phyloP scores from a whole-genome alignment of 2,797 vertebrate species.

The Aldrovandia affinis region DNA sequence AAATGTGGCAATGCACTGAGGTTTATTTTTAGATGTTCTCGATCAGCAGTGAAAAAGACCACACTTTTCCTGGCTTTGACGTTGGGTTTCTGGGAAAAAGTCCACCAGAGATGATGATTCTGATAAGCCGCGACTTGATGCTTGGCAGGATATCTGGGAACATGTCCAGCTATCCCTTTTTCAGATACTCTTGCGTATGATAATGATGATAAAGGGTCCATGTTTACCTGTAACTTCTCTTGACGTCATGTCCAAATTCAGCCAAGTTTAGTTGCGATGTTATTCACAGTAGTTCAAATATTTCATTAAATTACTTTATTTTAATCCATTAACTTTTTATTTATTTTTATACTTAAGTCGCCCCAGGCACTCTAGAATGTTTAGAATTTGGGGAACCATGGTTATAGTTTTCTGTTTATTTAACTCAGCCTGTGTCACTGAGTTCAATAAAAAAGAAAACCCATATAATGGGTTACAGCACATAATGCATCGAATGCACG shows the following conservation, averaged over 20 bases:
- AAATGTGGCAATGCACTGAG: not conserved
- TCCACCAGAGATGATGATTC: not conserved
- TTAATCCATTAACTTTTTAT: too few species aligned
- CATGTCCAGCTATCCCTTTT: conserved; percentile 35
- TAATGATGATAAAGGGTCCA: conserved; percentile 8
- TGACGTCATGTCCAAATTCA: conserved; percentile 38
- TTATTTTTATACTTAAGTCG: too few species aligned
- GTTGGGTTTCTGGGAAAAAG: conserved; percentile 15
- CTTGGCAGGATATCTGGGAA: conserved; percentile 31
- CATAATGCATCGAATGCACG: not conserved
- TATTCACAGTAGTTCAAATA: too few species aligned
- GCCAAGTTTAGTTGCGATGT: conserved; percentile 28
- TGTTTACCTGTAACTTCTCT: conserved; percentile 32
- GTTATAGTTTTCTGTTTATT: too few species aligned
- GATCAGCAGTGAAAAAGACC: not conserved
- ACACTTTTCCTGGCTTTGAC: not conserved
- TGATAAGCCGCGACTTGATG: conserved; percentile 17
- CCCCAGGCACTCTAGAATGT: too few species aligned
- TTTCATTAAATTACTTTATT: too few species aligned
- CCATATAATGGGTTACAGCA: not conserved
- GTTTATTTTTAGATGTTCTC: conserved; percentile 4
- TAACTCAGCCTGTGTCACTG: not conserved
- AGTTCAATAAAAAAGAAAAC: not conserved
- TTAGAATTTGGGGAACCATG: not conserved
- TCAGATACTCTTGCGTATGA: not conserved